Percentiles rank a stretch among this genome's conserved stretches.
These are phyloP conservation scores for Thymelicus sylvestris DNA, from an alignment of 2,888 invertebrate genomes.

Conservation along the genomic window DNA sequence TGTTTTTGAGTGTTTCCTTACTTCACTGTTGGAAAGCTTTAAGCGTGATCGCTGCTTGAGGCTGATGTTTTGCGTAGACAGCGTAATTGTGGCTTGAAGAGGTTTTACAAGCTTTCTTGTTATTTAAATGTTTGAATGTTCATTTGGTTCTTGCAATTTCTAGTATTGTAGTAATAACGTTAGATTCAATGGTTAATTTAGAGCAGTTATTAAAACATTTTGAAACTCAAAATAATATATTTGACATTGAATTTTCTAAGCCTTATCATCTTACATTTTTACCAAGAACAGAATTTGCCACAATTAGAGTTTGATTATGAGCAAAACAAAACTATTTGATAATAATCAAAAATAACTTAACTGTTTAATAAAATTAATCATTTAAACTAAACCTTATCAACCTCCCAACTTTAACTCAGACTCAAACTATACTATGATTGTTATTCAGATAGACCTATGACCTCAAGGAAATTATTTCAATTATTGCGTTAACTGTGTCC, in stretches of 20 bases:
- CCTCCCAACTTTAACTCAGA: not conserved
- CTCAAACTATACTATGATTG: constrained; percentile 40
- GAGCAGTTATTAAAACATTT: too few species aligned
- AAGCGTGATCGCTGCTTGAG: constrained; percentile 20
- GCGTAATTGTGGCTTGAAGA: constrained; percentile 31
- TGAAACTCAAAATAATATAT: too few species aligned
- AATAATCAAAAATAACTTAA: too few species aligned
- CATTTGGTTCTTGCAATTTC: constrained; percentile 4
- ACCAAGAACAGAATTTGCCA: too few species aligned
- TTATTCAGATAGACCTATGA: constrained; percentile 38
- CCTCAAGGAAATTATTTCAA: constrained; percentile 46
- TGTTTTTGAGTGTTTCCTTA: constrained; percentile 49
- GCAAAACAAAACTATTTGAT: too few species aligned
- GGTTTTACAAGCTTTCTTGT: constrained; percentile 22
- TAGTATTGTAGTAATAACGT: not conserved
- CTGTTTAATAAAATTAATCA: too few species aligned
- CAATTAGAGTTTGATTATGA: too few species aligned
- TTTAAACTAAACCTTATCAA: too few species aligned
- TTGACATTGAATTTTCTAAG: too few species aligned
- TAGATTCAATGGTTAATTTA: too few species aligned
- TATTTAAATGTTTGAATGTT: constrained; percentile 31
- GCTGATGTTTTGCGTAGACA: constrained; percentile 34
- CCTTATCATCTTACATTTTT: too few species aligned
- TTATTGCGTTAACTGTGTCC: constrained; percentile 51
- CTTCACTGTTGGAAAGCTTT: constrained; percentile 46